A percentile compares a stretch with the other conserved stretches of the same genome.
phyloP scores from a whole-genome alignment of 2,113 vertebrate species.

The Siphamia tubifer region DNA sequence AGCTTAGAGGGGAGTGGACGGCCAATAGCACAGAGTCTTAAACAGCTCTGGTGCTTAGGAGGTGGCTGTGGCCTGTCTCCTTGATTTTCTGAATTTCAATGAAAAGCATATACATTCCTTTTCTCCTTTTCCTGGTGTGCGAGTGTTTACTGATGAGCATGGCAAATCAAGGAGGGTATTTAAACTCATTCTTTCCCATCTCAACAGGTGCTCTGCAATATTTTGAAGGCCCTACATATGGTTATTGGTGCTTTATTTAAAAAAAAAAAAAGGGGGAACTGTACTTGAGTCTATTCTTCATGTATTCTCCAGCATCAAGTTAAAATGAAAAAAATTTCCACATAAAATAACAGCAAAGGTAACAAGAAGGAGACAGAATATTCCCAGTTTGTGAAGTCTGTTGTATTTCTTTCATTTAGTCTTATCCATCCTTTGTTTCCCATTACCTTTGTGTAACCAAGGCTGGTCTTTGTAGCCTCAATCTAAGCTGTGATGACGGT shows the following conservation, averaged over 20 bases:
- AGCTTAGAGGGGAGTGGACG: constrained; percentile 76
- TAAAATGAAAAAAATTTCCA: not conserved
- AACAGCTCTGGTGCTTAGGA: constrained; percentile 84
- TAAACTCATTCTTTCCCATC: not conserved
- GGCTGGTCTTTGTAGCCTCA: constrained; percentile 53
- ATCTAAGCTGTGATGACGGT: constrained; percentile 45
- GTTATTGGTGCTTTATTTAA: too few species aligned
- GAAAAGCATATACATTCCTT: constrained; percentile 80
- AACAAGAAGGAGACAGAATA: not conserved
- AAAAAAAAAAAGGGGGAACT: too few species aligned
- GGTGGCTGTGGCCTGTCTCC: constrained; percentile 82
- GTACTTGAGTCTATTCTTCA: not conserved
- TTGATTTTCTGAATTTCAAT: constrained; percentile 87
- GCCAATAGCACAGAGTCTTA: constrained; percentile 82
- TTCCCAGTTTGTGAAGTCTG: constrained; percentile 52
- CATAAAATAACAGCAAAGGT: not conserved
- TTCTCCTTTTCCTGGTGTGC: constrained; percentile 29
- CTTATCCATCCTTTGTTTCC: constrained; percentile 71
- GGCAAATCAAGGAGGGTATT: constrained; percentile 37
- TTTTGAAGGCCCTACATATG: not conserved
- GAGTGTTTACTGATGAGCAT: constrained; percentile 45
- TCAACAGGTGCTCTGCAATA: constrained; percentile 35
- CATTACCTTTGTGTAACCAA: constrained; percentile 46
- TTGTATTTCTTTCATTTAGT: constrained; percentile 61
- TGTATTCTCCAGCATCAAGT: not conserved